phyloP scores from a whole-genome alignment of 1,140 invertebrate genomes.

The Trinorchestia longiramus region DNA sequence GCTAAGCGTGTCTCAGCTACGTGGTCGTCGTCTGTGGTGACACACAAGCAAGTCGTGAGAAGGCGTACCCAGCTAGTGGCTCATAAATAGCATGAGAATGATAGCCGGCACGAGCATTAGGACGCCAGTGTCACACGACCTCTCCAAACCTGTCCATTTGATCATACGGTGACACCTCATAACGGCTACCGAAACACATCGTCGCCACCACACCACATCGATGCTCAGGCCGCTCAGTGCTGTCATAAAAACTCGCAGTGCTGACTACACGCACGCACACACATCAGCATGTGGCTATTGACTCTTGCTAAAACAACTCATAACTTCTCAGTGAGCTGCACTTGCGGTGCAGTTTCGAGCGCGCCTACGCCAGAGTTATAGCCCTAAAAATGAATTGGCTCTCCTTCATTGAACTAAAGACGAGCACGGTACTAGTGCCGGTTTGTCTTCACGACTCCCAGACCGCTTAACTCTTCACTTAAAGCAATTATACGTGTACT shows the following conservation, averaged over 20 bases:
- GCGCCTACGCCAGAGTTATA: not conserved
- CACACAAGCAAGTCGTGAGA: slow-evolving; percentile 47
- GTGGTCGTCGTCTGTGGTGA: not conserved
- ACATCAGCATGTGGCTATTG: slow-evolving; percentile 1
- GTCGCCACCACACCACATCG: not conserved
- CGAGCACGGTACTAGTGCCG: not conserved
- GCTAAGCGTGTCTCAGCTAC: not conserved
- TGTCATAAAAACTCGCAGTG: not conserved
- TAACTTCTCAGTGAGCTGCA: not conserved
- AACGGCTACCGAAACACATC: slow-evolving; percentile 51
- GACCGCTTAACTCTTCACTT: not conserved
- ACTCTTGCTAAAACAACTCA: not conserved
- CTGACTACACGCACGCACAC: slow-evolving; percentile 28
- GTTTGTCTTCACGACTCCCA: not conserved
- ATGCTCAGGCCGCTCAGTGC: slow-evolving; percentile 15
- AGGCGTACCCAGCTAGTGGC: slow-evolving; percentile 36
- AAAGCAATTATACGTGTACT: not conserved
- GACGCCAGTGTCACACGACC: slow-evolving; percentile 50
- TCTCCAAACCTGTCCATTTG: slow-evolving; percentile 40
- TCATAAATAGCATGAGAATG: slow-evolving; percentile 49
- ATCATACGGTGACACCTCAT: slow-evolving; percentile 53
- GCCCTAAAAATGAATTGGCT: slow-evolving; percentile 1
- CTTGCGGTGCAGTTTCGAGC: not conserved
- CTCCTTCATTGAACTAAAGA: slow-evolving; percentile 8
- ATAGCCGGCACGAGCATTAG: slow-evolving; percentile 53